Base-by-base conservation (phyloP, 2,113 vertebrate genomes). In the Edolisoma coerulescens region DNA sequence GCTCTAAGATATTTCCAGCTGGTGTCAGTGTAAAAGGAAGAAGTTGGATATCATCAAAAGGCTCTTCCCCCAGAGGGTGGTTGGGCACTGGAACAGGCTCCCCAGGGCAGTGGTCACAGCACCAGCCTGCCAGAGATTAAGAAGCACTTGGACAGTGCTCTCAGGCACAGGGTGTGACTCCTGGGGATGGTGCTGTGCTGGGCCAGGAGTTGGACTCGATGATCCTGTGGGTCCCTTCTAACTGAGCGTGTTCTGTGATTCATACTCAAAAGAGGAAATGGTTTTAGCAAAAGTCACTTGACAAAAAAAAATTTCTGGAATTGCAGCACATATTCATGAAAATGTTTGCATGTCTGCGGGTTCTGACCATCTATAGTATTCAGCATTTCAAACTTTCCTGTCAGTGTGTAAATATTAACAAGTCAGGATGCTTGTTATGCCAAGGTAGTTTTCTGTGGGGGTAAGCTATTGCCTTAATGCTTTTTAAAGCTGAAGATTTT, bases 1-100 rank as follows among this genome's bases (percentile, higher is more conserved):
- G 26, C 67, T 89, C 94, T 86, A 82, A 92, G 71, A 28, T 84
- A 76, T 90, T 97, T 97, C 86, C 61, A 84, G 68, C 63, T 67
- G 54, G 4, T 90, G 77, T 84, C 82, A 83, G 71, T 81, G 81
- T 77, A 70, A 71, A 82, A 81, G 44, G 70, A 77, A 71, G 52
- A 93, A 81, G 21, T 5, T 47, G 12, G 26, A 0, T n/a, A 28
- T 16, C 20, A 41, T 19, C 13, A 10, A 16, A 30, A 56, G 6
- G 6, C 2, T 49, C 4, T 57, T 75, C n/a, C 3, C 24, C 60
- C 42, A 16, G 42, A 49, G 42, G 24, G 2, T 64, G 70, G 1
- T 1, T 57, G 60, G 35, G 50, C 60, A n/a, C 83, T 42, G 35
- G 70, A 49, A 35, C 24, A 56, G 44, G 21, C 19, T 64, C 35